Evolutionary conservation across 92 coral and sea anemone species (phyloP).

Genomic region (Phenganax subtilis): DNA sequence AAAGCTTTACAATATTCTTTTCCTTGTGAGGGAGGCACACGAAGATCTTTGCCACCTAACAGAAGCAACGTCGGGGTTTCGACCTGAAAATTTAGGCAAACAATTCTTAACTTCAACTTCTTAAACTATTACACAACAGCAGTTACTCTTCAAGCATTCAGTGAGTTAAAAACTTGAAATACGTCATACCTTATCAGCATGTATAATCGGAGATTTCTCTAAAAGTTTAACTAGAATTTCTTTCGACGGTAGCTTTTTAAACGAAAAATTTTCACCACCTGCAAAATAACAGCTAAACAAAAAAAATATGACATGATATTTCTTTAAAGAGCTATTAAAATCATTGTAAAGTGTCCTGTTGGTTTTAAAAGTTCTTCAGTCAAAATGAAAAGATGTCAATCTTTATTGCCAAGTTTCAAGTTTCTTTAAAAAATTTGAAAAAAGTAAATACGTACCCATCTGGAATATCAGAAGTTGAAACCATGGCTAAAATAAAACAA

Average conservation of each 20-base stretch:
- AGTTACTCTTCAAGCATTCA: neutral
- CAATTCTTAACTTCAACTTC: neutral
- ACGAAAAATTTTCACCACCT: constrained; percentile 51
- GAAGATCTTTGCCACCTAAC: constrained; percentile 68
- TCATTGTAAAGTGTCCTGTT: too few species aligned
- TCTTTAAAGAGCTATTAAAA: too few species aligned
- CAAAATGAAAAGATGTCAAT: neutral
- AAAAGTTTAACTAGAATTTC: constrained; percentile 52
- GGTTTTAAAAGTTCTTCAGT: too few species aligned
- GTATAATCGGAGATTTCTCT: constrained; percentile 60
- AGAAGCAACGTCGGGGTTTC: constrained; percentile 66
- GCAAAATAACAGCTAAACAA: constrained; percentile 63
- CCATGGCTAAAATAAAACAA: constrained; percentile 52
- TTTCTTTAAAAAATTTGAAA: neutral
- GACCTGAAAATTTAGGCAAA: constrained; percentile 44
- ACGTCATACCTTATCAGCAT: constrained; percentile 58
- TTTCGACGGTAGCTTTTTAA: constrained; percentile 48
- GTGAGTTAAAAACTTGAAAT: too few species aligned
- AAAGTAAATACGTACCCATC: constrained; percentile 63
- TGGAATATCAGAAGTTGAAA: constrained; percentile 63
- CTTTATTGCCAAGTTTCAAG: neutral
- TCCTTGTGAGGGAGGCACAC: constrained; percentile 86
- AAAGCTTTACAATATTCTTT: constrained; percentile 55
- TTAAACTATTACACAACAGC: neutral
- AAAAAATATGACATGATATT: neutral